phyloP scores from a whole-genome alignment of 2,797 vertebrate species.

The Streptopelia turtur region DNA sequence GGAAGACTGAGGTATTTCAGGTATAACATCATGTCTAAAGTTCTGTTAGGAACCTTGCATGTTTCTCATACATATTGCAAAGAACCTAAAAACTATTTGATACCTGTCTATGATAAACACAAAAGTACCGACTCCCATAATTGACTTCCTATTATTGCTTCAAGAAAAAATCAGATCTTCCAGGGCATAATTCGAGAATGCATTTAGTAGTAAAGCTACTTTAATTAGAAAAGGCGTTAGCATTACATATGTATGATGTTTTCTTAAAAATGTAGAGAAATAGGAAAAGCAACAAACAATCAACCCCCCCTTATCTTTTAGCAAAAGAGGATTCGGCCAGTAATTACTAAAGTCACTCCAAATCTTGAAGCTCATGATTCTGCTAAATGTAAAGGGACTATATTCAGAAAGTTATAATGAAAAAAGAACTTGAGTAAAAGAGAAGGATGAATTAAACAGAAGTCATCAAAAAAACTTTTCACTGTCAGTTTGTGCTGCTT shows the following conservation, averaged over 20 bases:
- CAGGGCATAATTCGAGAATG: not conserved
- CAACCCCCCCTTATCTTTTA: accelerated
- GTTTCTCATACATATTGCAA: accelerated
- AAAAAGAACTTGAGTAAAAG: not conserved
- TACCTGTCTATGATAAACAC: not conserved
- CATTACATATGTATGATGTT: not conserved
- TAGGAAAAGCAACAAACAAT: not conserved
- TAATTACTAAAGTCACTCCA: not conserved
- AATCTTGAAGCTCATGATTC: not conserved
- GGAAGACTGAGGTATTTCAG: not conserved
- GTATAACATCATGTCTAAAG: not conserved
- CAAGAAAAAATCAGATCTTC: not conserved
- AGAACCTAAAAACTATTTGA: not conserved
- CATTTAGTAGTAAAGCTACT: not conserved
- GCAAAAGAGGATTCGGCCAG: not conserved
- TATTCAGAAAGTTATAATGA: not conserved
- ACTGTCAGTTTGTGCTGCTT: not conserved
- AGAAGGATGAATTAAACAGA: not conserved
- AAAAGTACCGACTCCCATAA: accelerated
- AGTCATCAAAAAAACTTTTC: not conserved
- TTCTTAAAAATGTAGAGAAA: not conserved
- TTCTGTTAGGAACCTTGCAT: not conserved
- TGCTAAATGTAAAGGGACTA: not conserved
- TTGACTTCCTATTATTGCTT: not conserved
- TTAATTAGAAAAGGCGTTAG: not conserved